Conservation (phyloP, 1,140 invertebrate species). For the Cyphomyrmex costatus region DNA sequence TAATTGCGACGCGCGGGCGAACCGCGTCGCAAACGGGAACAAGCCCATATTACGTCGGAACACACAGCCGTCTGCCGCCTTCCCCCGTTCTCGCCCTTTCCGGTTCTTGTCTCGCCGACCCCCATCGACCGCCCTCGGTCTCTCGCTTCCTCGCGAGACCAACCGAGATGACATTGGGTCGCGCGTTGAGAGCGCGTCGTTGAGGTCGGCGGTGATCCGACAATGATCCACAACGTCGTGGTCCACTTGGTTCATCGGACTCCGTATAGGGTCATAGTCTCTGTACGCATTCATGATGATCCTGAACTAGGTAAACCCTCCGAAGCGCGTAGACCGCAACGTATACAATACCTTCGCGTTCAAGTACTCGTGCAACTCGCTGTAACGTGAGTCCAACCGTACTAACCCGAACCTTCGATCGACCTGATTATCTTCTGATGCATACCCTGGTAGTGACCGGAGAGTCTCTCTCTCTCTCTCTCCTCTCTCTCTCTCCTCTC, state of each 20-base stretch:
- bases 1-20: slow-evolving; percentile 83
- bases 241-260: slow-evolving; percentile 60
- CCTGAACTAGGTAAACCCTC: slow-evolving; percentile 74
- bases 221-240: slow-evolving; percentile 50
- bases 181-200: slow-evolving; percentile 57
- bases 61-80: slow-evolving; percentile 69
- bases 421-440: neutral
- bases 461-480: too few species aligned
- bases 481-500: neutral
- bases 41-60: slow-evolving; percentile 84
- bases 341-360: slow-evolving; percentile 74
- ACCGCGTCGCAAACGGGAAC: slow-evolving; percentile 80
- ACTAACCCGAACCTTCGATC: slow-evolving; percentile 41
- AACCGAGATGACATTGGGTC: slow-evolving; percentile 44
- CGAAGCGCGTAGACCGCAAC: slow-evolving; percentile 71
- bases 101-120: slow-evolving; percentile 8
- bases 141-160: neutral
- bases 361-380: slow-evolving; percentile 22
- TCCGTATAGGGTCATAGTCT: slow-evolving; percentile 17
- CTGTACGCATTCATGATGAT: slow-evolving; percentile 68
- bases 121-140: neutral
- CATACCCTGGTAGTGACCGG: neutral
- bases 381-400: slow-evolving; percentile 58
- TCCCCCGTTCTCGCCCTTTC: slow-evolving; percentile 41
- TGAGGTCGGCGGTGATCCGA: slow-evolving; percentile 52